These are phyloP conservation scores for Brachypalpus laphriformis DNA, from an alignment of 2,888 invertebrate genomes.

Conservation along the genomic window DNA sequence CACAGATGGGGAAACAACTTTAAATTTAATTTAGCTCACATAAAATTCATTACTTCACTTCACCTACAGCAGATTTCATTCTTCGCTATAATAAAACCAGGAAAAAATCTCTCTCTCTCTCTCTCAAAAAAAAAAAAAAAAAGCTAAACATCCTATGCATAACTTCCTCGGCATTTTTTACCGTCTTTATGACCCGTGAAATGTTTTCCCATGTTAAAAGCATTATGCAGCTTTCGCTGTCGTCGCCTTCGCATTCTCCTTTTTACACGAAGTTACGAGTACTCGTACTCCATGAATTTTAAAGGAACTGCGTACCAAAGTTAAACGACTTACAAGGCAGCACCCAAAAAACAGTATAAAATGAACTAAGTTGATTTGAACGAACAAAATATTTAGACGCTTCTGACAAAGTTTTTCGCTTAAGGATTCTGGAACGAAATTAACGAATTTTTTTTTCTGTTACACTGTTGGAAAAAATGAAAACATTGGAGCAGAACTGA, in stretches of 20 bases:
- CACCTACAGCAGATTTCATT: not conserved
- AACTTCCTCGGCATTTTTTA: not conserved
- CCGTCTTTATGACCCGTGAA: constrained; percentile 10
- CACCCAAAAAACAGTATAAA: not conserved
- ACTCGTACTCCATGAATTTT: constrained; percentile 35
- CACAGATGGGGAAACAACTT: not conserved
- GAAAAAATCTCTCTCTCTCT: not conserved
- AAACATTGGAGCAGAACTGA: not conserved
- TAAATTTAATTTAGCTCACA: constrained; percentile 15
- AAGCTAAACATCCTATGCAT: constrained; percentile 8
- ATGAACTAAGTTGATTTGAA: constrained; percentile 26
- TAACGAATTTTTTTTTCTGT: constrained; percentile 6
- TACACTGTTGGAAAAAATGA: not conserved
- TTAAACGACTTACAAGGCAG: constrained; percentile 11
- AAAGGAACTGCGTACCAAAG: constrained; percentile 14
- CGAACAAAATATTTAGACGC: constrained; percentile 9
- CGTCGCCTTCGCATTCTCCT: not conserved
- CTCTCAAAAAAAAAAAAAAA: not conserved
- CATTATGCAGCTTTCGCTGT: constrained; percentile 21
- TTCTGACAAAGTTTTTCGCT: constrained; percentile 26
- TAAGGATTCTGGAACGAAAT: constrained; percentile 18
- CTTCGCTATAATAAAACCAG: not conserved
- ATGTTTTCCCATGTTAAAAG: constrained; percentile 3
- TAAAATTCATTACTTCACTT: constrained; percentile 1
- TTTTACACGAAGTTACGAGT: not conserved